These are phyloP conservation scores for Xerus rutilus DNA, from an alignment of 2,797 vertebrate genomes.

Conservation along the genomic window DNA sequence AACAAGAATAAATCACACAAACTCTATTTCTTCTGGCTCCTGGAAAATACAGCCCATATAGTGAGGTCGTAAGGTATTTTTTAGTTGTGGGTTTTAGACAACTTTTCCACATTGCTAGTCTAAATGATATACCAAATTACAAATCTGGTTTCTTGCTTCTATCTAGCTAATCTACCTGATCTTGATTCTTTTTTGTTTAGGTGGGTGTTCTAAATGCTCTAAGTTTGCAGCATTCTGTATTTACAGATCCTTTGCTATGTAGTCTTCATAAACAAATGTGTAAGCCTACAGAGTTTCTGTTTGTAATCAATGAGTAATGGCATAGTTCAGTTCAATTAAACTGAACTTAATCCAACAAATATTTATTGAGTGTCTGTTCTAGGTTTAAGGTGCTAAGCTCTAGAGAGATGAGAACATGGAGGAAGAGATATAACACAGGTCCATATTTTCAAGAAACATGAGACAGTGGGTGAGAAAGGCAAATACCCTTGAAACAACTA, in stretches of 20 bases:
- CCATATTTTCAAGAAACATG: constrained; percentile 7
- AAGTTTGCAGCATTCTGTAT: not conserved
- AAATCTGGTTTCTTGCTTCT: not conserved
- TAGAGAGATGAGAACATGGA: not conserved
- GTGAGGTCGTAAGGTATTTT: not conserved
- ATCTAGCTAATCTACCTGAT: not conserved
- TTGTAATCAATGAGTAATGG: not conserved
- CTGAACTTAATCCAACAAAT: not conserved
- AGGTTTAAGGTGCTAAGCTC: not conserved
- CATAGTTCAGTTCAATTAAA: not conserved
- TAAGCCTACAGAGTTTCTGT: not conserved
- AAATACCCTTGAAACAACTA: not conserved
- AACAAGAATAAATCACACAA: not conserved
- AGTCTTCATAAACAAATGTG: not conserved
- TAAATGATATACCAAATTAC: not conserved
- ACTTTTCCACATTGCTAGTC: not conserved
- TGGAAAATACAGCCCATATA: not conserved
- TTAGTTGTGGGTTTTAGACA: not conserved
- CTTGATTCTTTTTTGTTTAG: not conserved
- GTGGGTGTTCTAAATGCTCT: not conserved
- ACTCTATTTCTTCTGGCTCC: not conserved
- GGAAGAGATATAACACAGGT: not conserved
- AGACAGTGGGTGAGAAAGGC: not conserved
- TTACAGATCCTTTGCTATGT: not conserved
- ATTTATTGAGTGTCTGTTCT: not conserved